A percentile compares a stretch with the other conserved stretches of the same genome.
phyloP scores from a whole-genome alignment of 2,113 vertebrate genomes.

The Falco punctatus region DNA sequence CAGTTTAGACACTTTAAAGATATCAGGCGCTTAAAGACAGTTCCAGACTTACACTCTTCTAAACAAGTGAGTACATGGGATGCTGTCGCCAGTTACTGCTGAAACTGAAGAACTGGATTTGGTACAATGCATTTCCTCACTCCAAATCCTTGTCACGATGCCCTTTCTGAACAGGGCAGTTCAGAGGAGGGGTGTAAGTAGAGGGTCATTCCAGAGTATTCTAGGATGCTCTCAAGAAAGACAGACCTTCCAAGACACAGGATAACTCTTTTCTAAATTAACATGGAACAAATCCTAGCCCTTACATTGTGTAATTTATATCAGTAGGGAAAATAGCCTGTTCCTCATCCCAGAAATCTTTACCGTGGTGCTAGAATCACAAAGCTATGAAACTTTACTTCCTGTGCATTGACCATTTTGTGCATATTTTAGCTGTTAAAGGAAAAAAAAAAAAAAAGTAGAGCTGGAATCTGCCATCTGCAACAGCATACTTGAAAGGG shows the following conservation, averaged over 20 bases:
- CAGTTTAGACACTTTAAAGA: not conserved
- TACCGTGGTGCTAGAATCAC: not conserved
- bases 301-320: not conserved
- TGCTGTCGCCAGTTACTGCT: not conserved
- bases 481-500: not conserved
- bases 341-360: not conserved
- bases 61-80: slow-evolving; percentile 5
- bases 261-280: not conserved
- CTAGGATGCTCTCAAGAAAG: not conserved
- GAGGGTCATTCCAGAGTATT: not conserved
- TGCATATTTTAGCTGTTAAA: not conserved
- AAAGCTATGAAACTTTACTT: not conserved
- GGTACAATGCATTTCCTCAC: not conserved
- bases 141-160: not conserved
- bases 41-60: not conserved
- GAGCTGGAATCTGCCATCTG: not conserved
- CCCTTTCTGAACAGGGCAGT: not conserved
- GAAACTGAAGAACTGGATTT: slow-evolving; percentile 26
- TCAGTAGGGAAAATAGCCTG: not conserved
- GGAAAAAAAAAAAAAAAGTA: not conserved
- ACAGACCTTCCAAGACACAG: not conserved
- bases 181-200: not conserved
- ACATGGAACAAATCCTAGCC: not conserved
- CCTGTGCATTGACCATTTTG: not conserved
- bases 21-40: not conserved